Evolutionary conservation across 1,140 invertebrate genomes (phyloP), one percentile per base, ranked within the genome.

Genomic region (Saccostrea echinata): DNA sequence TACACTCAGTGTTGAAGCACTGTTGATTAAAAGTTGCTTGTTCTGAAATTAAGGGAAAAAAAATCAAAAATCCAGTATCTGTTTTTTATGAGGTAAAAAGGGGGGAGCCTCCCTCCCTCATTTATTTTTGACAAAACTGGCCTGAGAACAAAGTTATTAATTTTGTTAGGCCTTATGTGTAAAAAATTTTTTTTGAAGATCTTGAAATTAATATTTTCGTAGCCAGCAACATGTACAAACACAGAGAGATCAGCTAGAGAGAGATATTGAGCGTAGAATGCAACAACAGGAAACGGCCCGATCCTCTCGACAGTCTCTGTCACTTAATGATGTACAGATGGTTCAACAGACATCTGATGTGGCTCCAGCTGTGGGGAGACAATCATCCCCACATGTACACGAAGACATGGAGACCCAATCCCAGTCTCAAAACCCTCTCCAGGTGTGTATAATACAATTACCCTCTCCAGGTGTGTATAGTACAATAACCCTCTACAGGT

Each of bases 161-260:
- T n/a, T n/a, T n/a, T n/a, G n/a, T n/a, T n/a, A n/a, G n/a, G n/a
- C n/a, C n/a, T n/a, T n/a, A n/a, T n/a, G n/a, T n/a, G n/a, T n/a
- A n/a, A n/a, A n/a, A n/a, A n/a, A n/a, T n/a, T n/a, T n/a, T n/a
- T n/a, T n/a, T n/a, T n/a, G n/a, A n/a, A n/a, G n/a, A n/a, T n/a
- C n/a, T n/a, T n/a, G n/a, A 43, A 43, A 43, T 3, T 8, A 43
- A 8, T 68, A 8, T 6, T 13, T 71, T 61, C 21, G 55, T 52
- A 91, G 91, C 30, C 76, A 88, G 35, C 43, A 52, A 24, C 84
- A 90, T 35, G 30, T 90, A 18, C 86, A 89, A 33, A 81, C 57
- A 61, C 90, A 90, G 13, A 88, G 90, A 81, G 85, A 90, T 24
- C 84, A 85, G n/a, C 24, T 91, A 35, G 90, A 90, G 55, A 84